Conservation (phyloP, 2,797 vertebrate genomes). For the Vespertilio murinus region DNA sequence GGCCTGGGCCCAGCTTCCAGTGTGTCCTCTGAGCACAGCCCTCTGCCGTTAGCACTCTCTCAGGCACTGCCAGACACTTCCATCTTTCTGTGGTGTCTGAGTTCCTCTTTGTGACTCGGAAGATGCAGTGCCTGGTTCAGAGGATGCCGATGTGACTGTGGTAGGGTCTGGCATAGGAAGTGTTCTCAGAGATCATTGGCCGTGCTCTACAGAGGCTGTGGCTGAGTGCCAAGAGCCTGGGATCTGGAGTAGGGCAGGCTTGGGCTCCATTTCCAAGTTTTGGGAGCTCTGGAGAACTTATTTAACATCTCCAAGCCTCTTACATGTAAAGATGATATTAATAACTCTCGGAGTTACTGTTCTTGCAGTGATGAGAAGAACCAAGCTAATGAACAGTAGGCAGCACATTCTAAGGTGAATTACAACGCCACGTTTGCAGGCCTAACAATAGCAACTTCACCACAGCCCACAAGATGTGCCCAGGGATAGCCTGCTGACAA, state of each 20-base stretch:
- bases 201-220: background rate
- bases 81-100: background rate
- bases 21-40: background rate
- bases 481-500: background rate
- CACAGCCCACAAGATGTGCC: background rate
- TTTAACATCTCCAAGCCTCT: background rate
- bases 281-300: background rate
- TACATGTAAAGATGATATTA: background rate
- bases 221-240: background rate
- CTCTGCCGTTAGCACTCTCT: background rate
- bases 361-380: background rate
- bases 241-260: background rate
- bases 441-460: background rate
- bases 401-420: background rate
- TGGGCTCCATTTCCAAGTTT: background rate
- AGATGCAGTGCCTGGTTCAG: background rate
- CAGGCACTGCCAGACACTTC: background rate
- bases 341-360: background rate
- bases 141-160: too few relatives aligned
- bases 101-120: background rate
- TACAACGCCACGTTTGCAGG: fast-evolving
- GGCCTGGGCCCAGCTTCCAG: fast-evolving
- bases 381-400: background rate
- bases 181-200: background rate
- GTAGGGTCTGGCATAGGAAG: background rate